Conservation (phyloP, 2,888 invertebrate genomes). For the Phragmatobia fuliginosa region DNA sequence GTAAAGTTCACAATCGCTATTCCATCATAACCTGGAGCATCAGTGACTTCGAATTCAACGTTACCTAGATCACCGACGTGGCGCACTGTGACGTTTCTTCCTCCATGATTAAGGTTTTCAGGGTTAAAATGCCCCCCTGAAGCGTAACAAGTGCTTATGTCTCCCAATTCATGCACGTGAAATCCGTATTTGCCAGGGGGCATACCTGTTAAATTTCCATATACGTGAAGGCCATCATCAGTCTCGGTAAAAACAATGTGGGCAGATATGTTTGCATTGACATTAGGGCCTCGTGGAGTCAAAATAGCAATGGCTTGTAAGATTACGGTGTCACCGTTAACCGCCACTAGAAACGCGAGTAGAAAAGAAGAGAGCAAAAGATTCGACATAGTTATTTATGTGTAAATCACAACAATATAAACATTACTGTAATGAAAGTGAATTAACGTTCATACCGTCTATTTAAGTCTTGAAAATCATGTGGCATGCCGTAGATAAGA, state of each 20-base stretch:
- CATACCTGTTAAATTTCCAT: conserved; percentile 84
- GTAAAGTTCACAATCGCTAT: conserved; percentile 83
- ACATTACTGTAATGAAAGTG: background rate
- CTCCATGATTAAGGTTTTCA: conserved; percentile 88
- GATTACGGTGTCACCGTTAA: conserved; percentile 19
- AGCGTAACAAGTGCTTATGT: conserved; percentile 82
- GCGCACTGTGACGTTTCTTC: conserved; percentile 83
- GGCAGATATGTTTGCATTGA: conserved; percentile 62
- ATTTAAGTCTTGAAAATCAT: background rate
- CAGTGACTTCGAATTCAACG: conserved; percentile 80
- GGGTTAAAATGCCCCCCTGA: conserved; percentile 91
- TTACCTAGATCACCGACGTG: conserved; percentile 93
- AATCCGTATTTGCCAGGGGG: conserved; percentile 87
- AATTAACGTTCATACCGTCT: background rate
- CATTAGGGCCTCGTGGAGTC: conserved; percentile 37
- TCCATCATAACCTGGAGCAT: conserved; percentile 65
- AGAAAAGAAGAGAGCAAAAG: background rate
- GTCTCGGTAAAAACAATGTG: conserved; percentile 80
- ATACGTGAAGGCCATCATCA: conserved; percentile 76
- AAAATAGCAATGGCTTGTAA: conserved; percentile 61
- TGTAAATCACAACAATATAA: background rate
- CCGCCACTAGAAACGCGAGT: background rate
- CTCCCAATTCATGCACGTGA: conserved; percentile 88
- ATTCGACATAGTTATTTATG: conserved; percentile 7
- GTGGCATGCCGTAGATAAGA: background rate